Evolutionary conservation across 1,140 invertebrate genomes (phyloP).

Genomic region (Papilio dardanus): DNA sequence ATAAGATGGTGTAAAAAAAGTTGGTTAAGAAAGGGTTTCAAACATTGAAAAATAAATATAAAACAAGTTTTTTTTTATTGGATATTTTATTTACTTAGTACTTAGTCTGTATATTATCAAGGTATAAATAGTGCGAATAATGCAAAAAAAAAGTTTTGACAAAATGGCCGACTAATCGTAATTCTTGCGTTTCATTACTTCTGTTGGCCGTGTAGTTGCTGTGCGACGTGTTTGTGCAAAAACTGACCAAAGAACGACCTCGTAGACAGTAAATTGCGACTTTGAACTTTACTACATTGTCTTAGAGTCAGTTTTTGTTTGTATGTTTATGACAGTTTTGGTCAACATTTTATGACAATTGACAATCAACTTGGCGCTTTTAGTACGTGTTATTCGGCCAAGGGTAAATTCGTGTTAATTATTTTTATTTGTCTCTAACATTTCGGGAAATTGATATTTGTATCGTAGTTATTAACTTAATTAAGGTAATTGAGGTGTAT

Average conservation of each 20-base stretch:
- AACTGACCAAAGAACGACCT: conserved; percentile 1
- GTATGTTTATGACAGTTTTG: neutral
- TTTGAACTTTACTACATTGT: neutral
- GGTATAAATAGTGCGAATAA: neutral
- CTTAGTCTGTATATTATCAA: neutral
- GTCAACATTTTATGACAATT: conserved; percentile 16
- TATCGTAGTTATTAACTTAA: neutral
- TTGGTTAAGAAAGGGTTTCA: too few relatives aligned
- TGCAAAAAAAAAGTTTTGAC: neutral
- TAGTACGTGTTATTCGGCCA: conserved; percentile 11
- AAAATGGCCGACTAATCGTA: conserved; percentile 15
- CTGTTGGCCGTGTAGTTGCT: neutral
- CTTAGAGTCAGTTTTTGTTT: neutral
- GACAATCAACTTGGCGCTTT: neutral
- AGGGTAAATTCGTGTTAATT: conserved; percentile 12
- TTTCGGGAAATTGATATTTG: neutral
- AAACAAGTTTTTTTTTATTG: too few relatives aligned
- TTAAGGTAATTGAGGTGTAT: too few relatives aligned
- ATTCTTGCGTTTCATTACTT: conserved; percentile 12
- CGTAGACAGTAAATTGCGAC: neutral
- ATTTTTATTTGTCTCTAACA: neutral
- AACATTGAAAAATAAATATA: too few relatives aligned
- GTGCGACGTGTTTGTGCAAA: conserved; percentile 17
- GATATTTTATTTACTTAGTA: neutral
- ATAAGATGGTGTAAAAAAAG: too few relatives aligned